Evolutionary conservation across 1,140 invertebrate genomes (phyloP).

Genomic region (Sitodiplosis mosellana): DNA sequence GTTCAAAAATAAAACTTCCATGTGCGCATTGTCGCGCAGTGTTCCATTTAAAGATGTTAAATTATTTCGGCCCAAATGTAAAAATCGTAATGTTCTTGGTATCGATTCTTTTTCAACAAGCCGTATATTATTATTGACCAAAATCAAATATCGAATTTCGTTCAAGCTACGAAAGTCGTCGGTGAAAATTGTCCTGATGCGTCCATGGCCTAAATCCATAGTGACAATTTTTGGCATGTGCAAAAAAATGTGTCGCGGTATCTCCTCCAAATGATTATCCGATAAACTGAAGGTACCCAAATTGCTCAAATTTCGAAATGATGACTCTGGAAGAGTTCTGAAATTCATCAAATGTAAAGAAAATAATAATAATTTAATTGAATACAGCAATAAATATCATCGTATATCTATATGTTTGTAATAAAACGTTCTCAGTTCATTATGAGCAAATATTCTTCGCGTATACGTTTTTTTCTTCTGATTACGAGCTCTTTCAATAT

Average conservation of each 20-base stretch:
- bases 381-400: no score
- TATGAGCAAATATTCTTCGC: no score
- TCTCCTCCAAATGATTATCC: constrained; percentile 46
- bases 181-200: constrained; percentile 38
- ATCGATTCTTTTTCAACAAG: constrained; percentile 44
- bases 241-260: constrained; percentile 47
- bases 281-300: constrained; percentile 51
- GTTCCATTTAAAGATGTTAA: constrained; percentile 53
- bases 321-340: constrained; percentile 44
- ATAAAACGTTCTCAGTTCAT: no score
- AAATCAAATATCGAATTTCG: constrained; percentile 41
- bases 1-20: constrained; percentile 61
- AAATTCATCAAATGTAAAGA: constrained; percentile 12
- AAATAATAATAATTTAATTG: no score
- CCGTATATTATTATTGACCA: constrained; percentile 50
- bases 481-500: no score
- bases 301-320: constrained; percentile 47
- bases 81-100: constrained; percentile 38
- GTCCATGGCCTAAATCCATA: constrained; percentile 49
- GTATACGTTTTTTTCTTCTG: no score
- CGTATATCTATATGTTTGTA: no score
- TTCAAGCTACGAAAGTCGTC: constrained; percentile 49
- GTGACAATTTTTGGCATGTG: constrained; percentile 51
- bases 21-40: constrained; percentile 41
- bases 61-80: constrained; percentile 53